Evolutionary conservation across 2,113 vertebrate genomes (phyloP).

Genomic region (Amphiprion ocellaris): DNA sequence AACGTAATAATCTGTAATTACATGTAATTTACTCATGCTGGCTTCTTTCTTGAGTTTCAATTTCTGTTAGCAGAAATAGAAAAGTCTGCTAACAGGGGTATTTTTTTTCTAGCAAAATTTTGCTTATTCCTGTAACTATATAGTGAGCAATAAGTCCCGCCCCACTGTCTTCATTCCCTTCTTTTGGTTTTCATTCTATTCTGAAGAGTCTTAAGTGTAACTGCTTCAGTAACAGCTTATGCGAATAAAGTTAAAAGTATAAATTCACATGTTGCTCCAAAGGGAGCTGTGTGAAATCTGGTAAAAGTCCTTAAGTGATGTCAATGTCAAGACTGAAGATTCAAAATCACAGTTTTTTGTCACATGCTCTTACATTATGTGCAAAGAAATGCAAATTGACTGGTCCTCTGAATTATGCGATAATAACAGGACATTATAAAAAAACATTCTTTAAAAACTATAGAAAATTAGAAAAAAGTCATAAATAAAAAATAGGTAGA

Average conservation of each 20-base stretch:
- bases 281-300: background rate
- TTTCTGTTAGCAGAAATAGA: conserved; percentile 22
- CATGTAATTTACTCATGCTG: conserved; percentile 21
- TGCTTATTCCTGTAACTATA: background rate
- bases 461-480: too few relatives aligned
- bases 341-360: background rate
- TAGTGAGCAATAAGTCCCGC: too few relatives aligned
- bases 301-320: background rate
- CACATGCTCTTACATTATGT: too few relatives aligned
- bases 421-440: too few relatives aligned
- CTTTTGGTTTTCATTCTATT: too few relatives aligned
- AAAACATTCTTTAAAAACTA: too few relatives aligned
- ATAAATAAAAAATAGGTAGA: too few relatives aligned
- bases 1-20: conserved; percentile 32
- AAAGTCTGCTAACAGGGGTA: background rate
- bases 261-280: background rate
- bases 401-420: too few relatives aligned
- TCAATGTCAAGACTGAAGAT: background rate
- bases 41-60: background rate
- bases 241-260: background rate
- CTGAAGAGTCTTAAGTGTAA: too few relatives aligned
- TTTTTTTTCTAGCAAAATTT: background rate
- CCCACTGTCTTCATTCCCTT: too few relatives aligned
- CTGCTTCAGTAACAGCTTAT: too few relatives aligned
- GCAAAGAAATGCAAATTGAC: too few relatives aligned